Evolutionary conservation across 2,113 vertebrate genomes (phyloP).

Genomic region (Procavia capensis): DNA sequence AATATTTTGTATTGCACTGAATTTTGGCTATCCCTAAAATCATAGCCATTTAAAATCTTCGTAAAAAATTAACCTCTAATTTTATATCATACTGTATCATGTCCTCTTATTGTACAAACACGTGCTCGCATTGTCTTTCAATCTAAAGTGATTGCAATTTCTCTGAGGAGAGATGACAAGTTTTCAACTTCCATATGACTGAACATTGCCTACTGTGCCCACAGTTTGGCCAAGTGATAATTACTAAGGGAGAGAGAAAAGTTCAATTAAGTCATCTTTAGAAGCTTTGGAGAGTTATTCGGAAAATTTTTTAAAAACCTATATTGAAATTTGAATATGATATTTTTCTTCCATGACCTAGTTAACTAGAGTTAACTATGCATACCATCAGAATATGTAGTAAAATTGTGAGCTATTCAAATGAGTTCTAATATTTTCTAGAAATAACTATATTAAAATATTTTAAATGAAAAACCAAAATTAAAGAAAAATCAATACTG

Average conservation of each 20-base stretch:
- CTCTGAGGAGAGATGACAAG: neutral
- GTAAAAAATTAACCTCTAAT: neutral
- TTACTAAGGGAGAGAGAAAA: neutral
- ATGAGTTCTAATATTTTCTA: conserved; percentile 9
- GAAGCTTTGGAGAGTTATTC: conserved; percentile 32
- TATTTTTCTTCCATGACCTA: neutral
- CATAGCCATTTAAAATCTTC: neutral
- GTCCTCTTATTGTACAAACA: neutral
- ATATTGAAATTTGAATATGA: neutral
- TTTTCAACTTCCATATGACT: neutral
- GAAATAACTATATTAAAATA: conserved; percentile 24
- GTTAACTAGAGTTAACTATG: neutral
- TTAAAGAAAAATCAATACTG: conserved; percentile 45
- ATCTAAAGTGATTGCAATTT: neutral
- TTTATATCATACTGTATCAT: neutral
- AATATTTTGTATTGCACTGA: neutral
- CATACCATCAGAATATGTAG: neutral
- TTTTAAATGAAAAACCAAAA: conserved; percentile 40
- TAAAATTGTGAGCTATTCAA: conserved; percentile 14
- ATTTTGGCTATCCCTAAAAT: neutral
- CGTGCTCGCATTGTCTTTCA: neutral
- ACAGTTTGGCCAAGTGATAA: neutral
- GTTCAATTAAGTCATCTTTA: neutral
- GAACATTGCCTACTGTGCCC: neutral
- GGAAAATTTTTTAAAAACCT: neutral